Percentiles rank a stretch among this genome's conserved stretches.
Evolutionary conservation across 2,113 vertebrate species (phyloP).

Genomic region (Clarias batrachus): DNA sequence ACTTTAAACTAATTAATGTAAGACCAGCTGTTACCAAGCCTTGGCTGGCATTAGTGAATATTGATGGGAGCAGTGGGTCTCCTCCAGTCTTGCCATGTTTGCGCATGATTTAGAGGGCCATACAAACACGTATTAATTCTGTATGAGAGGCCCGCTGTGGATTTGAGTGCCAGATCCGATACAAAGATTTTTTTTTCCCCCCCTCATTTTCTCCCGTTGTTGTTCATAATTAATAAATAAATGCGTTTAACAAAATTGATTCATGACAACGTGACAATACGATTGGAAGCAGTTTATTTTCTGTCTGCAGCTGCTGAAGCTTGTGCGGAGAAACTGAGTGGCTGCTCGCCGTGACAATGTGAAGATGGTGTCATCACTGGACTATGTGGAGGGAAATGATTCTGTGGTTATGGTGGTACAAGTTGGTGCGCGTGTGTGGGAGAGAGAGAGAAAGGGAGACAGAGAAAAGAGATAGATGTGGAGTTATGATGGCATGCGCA

Average conservation of each 20-base stretch:
- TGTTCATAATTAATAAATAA: constrained; percentile 35
- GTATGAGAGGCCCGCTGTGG: constrained; percentile 75
- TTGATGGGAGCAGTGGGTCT: constrained; percentile 95
- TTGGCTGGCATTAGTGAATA: constrained; percentile 99
- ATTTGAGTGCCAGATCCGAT: constrained; percentile 33
- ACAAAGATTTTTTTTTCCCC: neutral
- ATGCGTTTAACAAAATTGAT: constrained; percentile 13
- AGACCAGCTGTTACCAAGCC: constrained; percentile 99
- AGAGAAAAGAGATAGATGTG: constrained; percentile 38
- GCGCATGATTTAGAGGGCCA: constrained; percentile 95
- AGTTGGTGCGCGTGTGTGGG: constrained; percentile 24
- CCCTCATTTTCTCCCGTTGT: neutral
- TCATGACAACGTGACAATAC: constrained; percentile 6
- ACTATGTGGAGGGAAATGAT: constrained; percentile 76
- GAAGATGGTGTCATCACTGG: constrained; percentile 72
- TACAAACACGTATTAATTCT: constrained; percentile 94
- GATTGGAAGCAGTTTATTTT: neutral
- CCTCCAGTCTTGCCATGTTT: constrained; percentile 91
- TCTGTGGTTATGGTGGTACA: constrained; percentile 25
- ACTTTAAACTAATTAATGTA: constrained; percentile 99
- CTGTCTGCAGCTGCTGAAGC: constrained; percentile 15
- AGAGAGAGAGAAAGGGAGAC: constrained; percentile 24
- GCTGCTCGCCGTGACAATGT: constrained; percentile 30
- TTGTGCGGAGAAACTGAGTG: constrained; percentile 26
- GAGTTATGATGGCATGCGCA: constrained; percentile 80